These are phyloP conservation scores for Chascanopsetta lugubris DNA, from an alignment of 2,113 vertebrate species.

Conservation along the genomic window DNA sequence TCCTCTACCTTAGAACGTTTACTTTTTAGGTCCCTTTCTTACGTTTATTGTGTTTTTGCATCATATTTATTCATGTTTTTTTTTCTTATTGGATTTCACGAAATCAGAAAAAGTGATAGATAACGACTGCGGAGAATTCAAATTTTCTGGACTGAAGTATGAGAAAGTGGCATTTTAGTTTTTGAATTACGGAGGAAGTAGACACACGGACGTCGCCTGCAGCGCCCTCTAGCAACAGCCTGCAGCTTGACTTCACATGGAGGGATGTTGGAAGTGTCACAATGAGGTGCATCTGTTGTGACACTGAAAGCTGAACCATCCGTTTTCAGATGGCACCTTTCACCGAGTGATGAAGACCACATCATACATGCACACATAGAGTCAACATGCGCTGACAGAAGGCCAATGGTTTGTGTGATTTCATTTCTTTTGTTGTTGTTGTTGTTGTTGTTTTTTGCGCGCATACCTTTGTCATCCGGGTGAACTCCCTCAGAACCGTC, in stretches of 20 bases:
- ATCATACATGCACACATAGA: constrained; percentile 66
- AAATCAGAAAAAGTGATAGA: too few relatives aligned
- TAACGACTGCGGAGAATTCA: too few relatives aligned
- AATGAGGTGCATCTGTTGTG: constrained; percentile 58
- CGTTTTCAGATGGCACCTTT: constrained; percentile 56
- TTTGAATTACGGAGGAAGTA: constrained; percentile 14
- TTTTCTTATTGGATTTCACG: neutral
- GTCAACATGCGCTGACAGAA: constrained; percentile 64
- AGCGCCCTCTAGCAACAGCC: constrained; percentile 43
- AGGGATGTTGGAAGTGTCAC: constrained; percentile 51
- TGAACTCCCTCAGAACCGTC: constrained; percentile 68
- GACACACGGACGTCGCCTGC: constrained; percentile 21
- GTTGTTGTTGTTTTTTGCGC: constrained; percentile 24
- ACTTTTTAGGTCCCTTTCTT: neutral
- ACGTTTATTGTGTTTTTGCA: neutral
- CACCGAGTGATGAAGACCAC: constrained; percentile 46
- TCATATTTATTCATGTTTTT: neutral
- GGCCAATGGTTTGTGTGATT: constrained; percentile 50
- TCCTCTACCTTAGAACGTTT: too few relatives aligned
- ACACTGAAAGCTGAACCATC: constrained; percentile 68
- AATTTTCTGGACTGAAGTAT: too few relatives aligned
- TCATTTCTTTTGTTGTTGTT: constrained; percentile 9
- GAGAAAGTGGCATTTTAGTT: constrained; percentile 29
- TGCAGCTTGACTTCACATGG: constrained; percentile 21
- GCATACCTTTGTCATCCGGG: constrained; percentile 77